Evolutionary conservation across 2,113 vertebrate species (phyloP).

Genomic region (Vicugna pacos): DNA sequence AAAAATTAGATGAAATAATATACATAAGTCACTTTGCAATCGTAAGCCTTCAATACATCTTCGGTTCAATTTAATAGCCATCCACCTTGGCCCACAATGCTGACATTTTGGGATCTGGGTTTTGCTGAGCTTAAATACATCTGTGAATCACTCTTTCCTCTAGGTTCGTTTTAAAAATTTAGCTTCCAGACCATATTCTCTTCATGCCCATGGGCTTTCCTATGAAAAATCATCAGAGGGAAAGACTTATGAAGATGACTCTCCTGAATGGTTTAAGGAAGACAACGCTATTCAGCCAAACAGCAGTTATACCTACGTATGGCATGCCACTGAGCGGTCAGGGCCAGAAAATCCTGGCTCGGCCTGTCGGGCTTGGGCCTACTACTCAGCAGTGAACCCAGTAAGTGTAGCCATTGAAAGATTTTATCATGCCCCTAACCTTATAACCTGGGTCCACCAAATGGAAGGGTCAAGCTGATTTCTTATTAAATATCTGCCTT

Average conservation of each 20-base stretch:
- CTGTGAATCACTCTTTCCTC: neutral
- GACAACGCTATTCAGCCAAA: slow-evolving; percentile 93
- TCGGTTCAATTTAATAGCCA: neutral
- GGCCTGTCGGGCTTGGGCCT: slow-evolving; percentile 94
- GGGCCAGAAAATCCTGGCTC: slow-evolving; percentile 89
- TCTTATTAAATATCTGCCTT: neutral
- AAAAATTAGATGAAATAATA: neutral
- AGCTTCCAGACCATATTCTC: slow-evolving; percentile 92
- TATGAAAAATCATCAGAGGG: slow-evolving; percentile 95
- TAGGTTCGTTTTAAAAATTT: slow-evolving; percentile 96
- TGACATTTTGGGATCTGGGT: neutral
- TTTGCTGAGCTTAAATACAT: neutral
- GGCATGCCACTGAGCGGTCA: slow-evolving; percentile 88
- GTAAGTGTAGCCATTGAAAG: slow-evolving; percentile 85
- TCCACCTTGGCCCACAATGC: neutral
- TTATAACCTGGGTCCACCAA: neutral
- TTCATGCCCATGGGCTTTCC: slow-evolving; percentile 96
- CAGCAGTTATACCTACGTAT: slow-evolving; percentile 92
- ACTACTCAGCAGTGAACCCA: slow-evolving; percentile 95
- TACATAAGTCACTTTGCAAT: neutral
- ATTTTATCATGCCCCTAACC: neutral
- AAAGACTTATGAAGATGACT: slow-evolving; percentile 92
- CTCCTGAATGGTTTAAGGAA: slow-evolving; percentile 91
- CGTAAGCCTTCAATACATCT: neutral
- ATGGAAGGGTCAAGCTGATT: neutral